Evolutionary conservation across 2,797 vertebrate species (phyloP), one percentile per base, ranked within the genome.

Genomic region (Lithobates pipiens): DNA sequence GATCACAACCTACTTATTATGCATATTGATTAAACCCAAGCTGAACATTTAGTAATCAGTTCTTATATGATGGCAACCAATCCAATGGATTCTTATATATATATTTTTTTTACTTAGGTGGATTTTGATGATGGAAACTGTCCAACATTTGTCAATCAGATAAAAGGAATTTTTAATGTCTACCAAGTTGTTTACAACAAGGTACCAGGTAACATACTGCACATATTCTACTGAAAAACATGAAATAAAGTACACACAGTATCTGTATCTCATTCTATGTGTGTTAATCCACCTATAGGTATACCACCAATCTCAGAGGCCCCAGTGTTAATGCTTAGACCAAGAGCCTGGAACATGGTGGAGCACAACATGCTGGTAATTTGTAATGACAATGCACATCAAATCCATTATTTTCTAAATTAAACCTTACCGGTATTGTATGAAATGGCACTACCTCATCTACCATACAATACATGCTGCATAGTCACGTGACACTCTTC

Each of bases 121-220:
- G 96, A 96, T 91, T 97, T 96, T 87, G 95, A 96, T 85, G 95
- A 96, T 89, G 94, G 95, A 11, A 96, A 96, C 89, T 96, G 94
- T 61, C 95, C 95, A 0, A 95, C 94, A 0, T 96, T 91, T 88
- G 85, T 83, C 90, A 96, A 96, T 90, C 95, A 96, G 89, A 94
- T 96, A 71, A 95, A 92, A 90, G 95, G 95, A 70, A 92, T 96
- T 85, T 90, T 92, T 87, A 96, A 95, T 75, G 92, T 96, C 39
- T 89, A 89, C 54, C 92, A 90, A 88, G 95, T 90, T 0, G 94
- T 93, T 73, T 91, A 92, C 82, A 90, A 90, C 90, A 92, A 89
- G 70, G 70, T 96, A 76, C 89, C 90, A 10, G 83, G 95, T 95
- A 73, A 93, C 93, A 89, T 69, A 23, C 32, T 72, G 23, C 32